These are phyloP conservation scores for Isichthys henryi DNA, from an alignment of 2,113 vertebrate species.

Conservation along the genomic window DNA sequence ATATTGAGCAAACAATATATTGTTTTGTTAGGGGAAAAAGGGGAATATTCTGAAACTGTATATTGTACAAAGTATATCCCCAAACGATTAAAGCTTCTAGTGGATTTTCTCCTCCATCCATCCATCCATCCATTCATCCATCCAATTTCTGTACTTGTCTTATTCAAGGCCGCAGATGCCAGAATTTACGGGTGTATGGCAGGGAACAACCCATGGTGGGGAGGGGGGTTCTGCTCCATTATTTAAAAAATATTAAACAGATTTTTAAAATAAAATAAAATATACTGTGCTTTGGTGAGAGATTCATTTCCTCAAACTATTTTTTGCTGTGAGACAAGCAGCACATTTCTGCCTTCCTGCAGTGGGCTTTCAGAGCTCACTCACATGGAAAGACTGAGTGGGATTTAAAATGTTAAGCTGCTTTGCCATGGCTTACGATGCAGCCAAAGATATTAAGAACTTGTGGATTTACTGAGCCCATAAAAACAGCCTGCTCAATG, in stretches of 20 bases:
- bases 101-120: background rate
- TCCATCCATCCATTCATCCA: background rate
- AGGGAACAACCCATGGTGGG: background rate
- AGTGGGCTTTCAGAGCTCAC: background rate
- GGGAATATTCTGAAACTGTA: background rate
- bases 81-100: background rate
- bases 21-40: background rate
- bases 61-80: background rate
- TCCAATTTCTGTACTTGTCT: background rate
- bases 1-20: background rate
- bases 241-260: background rate
- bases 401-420: background rate
- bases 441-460: slow-evolving; percentile 9
- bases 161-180: background rate
- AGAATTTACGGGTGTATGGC: background rate
- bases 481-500: background rate
- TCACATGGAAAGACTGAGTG: background rate
- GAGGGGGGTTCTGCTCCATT: background rate
- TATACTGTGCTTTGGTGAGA: background rate
- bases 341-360: background rate
- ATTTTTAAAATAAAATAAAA: background rate
- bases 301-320: background rate
- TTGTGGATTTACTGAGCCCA: background rate
- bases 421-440: background rate
- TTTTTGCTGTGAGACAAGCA: background rate